phyloP scores from a whole-genome alignment of 2,113 vertebrate genomes.

The Takifugu flavidus region DNA sequence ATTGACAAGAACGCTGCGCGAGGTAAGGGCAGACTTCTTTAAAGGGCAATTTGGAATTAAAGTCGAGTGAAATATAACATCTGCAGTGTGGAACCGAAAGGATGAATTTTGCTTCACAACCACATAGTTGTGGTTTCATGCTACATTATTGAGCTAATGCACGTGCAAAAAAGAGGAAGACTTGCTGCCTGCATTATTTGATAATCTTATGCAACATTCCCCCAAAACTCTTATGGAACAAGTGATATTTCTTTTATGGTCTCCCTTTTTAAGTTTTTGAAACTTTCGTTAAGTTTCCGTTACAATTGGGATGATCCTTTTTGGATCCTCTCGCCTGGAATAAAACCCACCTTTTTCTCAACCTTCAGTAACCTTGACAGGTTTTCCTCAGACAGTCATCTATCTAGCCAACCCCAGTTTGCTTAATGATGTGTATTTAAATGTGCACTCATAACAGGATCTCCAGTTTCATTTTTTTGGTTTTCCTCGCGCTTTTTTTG shows the following conservation, averaged over 20 bases:
- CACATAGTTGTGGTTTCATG: too few relatives aligned
- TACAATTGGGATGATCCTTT: background rate
- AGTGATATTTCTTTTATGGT: too few relatives aligned
- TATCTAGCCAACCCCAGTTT: conserved; percentile 37
- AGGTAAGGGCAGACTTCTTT: too few relatives aligned
- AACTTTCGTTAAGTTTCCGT: too few relatives aligned
- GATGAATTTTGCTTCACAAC: too few relatives aligned
- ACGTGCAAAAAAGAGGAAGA: background rate
- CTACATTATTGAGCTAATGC: background rate
- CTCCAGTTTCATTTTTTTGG: conserved; percentile 64
- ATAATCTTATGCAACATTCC: too few relatives aligned
- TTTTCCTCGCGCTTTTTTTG: conserved; percentile 30
- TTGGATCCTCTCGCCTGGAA: conserved; percentile 12
- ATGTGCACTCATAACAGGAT: conserved; percentile 47
- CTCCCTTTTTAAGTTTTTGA: too few relatives aligned
- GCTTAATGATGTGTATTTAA: conserved; percentile 63
- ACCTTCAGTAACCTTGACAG: conserved; percentile 16
- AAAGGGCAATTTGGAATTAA: too few relatives aligned
- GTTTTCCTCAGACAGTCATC: conserved; percentile 40
- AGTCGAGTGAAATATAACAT: too few relatives aligned
- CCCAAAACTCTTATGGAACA: too few relatives aligned
- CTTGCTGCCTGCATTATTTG: background rate
- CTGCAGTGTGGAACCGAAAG: too few relatives aligned
- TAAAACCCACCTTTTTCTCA: conserved; percentile 27
- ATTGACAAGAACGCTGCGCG: too few relatives aligned